Base-by-base conservation (phyloP, 2,888 invertebrate genomes). In the Drosophila lutescens region DNA sequence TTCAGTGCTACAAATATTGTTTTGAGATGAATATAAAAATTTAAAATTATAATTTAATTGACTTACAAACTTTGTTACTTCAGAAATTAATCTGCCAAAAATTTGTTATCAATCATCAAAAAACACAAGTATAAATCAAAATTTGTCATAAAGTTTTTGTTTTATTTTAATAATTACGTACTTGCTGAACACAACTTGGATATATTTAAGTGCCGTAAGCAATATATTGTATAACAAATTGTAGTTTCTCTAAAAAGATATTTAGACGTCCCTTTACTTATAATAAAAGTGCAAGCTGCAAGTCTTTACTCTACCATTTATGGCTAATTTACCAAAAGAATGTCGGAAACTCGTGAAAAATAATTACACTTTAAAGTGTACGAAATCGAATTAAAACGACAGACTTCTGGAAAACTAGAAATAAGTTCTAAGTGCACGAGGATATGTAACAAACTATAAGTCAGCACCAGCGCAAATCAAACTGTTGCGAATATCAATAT, bases 381-480 rank as follows among this genome's bases (percentile, higher is more conserved):
- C 40, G 40, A 34, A 34, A 32, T 10, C 32, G 3, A 32, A 32
- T 9, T 9, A 32, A 8, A 32, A 30, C 5, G 30, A 34, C 49
- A 20, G 17, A 3, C 47, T 34, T 34, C 3, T 34, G 17, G 32
- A 1, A 32, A 34, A 34, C 32, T 47, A 47, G 17, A 5, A 38
- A 4, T 58, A 57, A 7, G 6, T 36, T 38, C 32, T 17, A 17
- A 13, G 65, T 63, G 65, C 65, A 12, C 30, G 13, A 15, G 23
- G 66, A 63, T 63, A 63, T 65, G 51, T 61, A 49, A 43, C 41
- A 38, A 43, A 54, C 54, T 36, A 56, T 60, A 59, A 32, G 32
- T n/a, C n/a, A 40, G 38, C 46, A 62, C 13, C 41, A 43, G 59
- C 32, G 41, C 58, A 34, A 58, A 43, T 43, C 20, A 26, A 43